Percentiles rank a stretch among this genome's conserved stretches.
Evolutionary conservation across 2,888 invertebrate species (phyloP).

Genomic region (Mesorhabditis belari): DNA sequence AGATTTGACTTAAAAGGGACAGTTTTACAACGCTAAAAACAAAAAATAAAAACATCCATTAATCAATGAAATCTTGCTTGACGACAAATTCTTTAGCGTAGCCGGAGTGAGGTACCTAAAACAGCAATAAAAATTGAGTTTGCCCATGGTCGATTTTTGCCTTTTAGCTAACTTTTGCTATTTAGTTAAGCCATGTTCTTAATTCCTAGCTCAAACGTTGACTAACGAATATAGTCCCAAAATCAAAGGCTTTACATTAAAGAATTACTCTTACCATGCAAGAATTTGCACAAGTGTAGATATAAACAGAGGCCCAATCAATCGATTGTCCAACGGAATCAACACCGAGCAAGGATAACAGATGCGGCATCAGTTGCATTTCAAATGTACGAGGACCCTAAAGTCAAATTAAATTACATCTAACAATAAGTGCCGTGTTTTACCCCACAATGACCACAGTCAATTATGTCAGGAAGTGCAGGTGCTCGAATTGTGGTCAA

Average conservation of each 20-base stretch:
- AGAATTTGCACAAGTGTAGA: constrained; percentile 78
- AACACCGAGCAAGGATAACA: constrained; percentile 47
- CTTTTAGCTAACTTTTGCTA: too few species aligned
- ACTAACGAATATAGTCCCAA: too few species aligned
- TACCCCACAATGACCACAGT: constrained; percentile 68
- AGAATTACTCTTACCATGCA: constrained; percentile 59
- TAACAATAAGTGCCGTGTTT: too few species aligned
- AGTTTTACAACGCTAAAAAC: background rate
- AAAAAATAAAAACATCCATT: background rate
- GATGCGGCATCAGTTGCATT: constrained; percentile 68
- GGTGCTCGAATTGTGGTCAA: constrained; percentile 65
- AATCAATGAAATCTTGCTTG: constrained; percentile 38
- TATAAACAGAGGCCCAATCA: constrained; percentile 81
- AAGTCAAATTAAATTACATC: too few species aligned
- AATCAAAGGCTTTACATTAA: background rate
- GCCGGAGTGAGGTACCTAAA: constrained; percentile 56
- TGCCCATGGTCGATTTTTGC: too few species aligned
- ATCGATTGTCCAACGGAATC: constrained; percentile 55
- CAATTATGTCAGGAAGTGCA: constrained; percentile 61
- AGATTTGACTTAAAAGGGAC: too few species aligned
- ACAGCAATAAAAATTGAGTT: too few species aligned
- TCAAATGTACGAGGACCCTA: constrained; percentile 71
- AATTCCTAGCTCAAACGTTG: too few species aligned
- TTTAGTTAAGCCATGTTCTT: too few species aligned
- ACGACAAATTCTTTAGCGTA: constrained; percentile 60